Conservation (phyloP, 1,140 invertebrate genomes). For the Aethina tumida region DNA sequence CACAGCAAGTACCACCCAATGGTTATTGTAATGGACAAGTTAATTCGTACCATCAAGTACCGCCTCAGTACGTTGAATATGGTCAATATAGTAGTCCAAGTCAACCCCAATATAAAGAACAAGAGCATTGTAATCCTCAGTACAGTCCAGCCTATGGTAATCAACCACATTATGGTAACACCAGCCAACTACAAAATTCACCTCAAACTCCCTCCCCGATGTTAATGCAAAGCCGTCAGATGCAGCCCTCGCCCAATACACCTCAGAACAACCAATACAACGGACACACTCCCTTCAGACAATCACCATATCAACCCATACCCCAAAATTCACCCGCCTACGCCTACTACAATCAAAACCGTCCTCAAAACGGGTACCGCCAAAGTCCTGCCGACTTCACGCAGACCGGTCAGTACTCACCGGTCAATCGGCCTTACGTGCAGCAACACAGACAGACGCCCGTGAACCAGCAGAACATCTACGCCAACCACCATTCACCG, state of each 20-base stretch:
- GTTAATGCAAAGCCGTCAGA: neutral
- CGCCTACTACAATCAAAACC: slow-evolving; percentile 9
- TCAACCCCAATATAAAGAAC: neutral
- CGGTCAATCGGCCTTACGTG: slow-evolving; percentile 8
- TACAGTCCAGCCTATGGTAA: neutral
- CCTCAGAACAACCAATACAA: neutral
- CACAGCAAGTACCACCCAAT: no score
- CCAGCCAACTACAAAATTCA: neutral
- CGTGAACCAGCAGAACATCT: slow-evolving; percentile 6
- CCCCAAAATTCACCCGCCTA: slow-evolving; percentile 18
- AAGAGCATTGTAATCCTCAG: neutral
- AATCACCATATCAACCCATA: slow-evolving; percentile 20
- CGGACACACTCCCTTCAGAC: slow-evolving; percentile 8
- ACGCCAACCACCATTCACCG: slow-evolving; percentile 25
- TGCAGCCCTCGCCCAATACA: neutral
- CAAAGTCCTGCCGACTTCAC: slow-evolving; percentile 10
- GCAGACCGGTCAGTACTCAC: slow-evolving; percentile 2
- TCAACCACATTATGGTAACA: slow-evolving; percentile 1
- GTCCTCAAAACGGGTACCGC: slow-evolving; percentile 6
- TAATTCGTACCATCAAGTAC: no score
- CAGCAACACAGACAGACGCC: slow-evolving; percentile 17
- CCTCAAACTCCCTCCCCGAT: neutral
- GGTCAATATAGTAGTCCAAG: neutral
- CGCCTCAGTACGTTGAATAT: no score
- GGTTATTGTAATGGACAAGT: no score